These are phyloP conservation scores for Heloderma charlesbogerti DNA, from an alignment of 2,113 vertebrate genomes.

Conservation along the genomic window DNA sequence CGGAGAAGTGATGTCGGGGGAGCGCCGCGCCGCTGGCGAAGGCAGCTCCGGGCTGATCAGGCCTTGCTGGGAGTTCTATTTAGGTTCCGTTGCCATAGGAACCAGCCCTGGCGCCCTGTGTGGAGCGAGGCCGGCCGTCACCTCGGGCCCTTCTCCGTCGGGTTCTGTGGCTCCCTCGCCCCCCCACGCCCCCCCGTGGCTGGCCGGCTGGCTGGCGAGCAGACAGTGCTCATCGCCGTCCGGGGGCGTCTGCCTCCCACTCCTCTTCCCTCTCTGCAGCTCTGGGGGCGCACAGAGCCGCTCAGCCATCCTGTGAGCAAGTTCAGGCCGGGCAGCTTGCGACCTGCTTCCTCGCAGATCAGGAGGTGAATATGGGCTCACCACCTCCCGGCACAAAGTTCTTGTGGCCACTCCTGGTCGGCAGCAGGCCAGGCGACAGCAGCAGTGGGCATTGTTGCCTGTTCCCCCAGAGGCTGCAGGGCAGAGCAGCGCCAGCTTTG, in stretches of 20 bases:
- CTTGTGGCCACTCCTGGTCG: too few species aligned
- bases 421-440: too few species aligned
- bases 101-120: constrained; percentile 44
- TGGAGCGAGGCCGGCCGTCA: not conserved
- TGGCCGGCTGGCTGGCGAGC: too few species aligned
- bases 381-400: too few species aligned
- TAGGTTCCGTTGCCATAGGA: constrained; percentile 66
- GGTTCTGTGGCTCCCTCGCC: not conserved
- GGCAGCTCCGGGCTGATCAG: constrained; percentile 42
- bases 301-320: not conserved
- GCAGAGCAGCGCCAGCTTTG: too few species aligned
- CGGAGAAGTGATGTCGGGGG: constrained; percentile 33
- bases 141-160: constrained; percentile 17
- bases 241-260: too few species aligned
- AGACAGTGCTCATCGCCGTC: not conserved
- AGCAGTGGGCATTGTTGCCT: too few species aligned
- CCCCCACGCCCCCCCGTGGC: too few species aligned
- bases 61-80: constrained; percentile 29
- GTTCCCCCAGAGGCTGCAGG: too few species aligned
- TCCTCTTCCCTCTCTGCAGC: not conserved
- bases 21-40: constrained; percentile 48
- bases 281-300: not conserved
- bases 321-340: too few species aligned
- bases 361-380: too few species aligned
- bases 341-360: too few species aligned